These are phyloP conservation scores for Malachius bipustulatus DNA, from an alignment of 2,888 invertebrate genomes.

Conservation along the genomic window DNA sequence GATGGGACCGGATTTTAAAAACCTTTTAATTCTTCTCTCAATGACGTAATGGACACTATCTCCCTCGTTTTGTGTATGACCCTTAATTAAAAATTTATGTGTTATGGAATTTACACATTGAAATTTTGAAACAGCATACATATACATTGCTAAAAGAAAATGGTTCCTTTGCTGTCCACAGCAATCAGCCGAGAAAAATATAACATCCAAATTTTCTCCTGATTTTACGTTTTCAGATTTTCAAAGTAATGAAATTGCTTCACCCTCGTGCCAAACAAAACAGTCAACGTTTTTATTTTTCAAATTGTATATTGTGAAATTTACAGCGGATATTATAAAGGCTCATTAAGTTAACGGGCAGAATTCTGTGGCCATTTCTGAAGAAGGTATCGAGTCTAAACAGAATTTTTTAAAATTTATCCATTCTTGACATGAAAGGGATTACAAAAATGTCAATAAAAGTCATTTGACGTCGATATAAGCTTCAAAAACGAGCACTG, in stretches of 20 bases:
- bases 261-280: conserved; percentile 26
- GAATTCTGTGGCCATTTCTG: too few species aligned
- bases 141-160: conserved; percentile 9
- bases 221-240: conserved; percentile 8
- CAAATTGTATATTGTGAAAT: conserved; percentile 22
- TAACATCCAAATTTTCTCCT: conserved; percentile 5
- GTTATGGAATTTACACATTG: conserved; percentile 8
- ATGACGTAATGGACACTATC: conserved; percentile 8
- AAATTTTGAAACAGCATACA: conserved; percentile 7
- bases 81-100: conserved; percentile 9
- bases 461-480: too few species aligned
- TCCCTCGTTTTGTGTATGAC: conserved; percentile 10
- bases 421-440: too few species aligned
- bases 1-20: conserved; percentile 4
- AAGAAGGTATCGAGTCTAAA: too few species aligned
- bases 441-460: too few species aligned
- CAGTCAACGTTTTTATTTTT: conserved; percentile 19
- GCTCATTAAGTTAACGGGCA: too few species aligned
- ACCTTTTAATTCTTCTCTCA: conserved; percentile 1
- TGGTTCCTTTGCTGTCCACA: conserved; percentile 12
- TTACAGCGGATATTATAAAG: too few species aligned
- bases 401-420: too few species aligned
- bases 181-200: conserved; percentile 11
- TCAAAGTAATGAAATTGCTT: conserved; percentile 22
- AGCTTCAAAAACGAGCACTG: too few species aligned